Conservation (phyloP, 2,888 invertebrate genomes). For the Chrysina gloriosa region DNA sequence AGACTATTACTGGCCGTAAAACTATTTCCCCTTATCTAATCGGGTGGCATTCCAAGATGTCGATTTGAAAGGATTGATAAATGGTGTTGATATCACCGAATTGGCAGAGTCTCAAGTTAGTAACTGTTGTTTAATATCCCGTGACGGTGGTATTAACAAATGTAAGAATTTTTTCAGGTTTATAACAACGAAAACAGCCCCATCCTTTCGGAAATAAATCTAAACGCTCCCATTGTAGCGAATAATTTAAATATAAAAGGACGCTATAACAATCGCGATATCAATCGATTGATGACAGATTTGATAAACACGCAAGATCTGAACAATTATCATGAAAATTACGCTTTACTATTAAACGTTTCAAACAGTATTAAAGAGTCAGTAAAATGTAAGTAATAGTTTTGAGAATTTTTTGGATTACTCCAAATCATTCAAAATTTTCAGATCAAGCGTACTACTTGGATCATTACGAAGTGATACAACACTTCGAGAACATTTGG, state of each 20-base stretch:
- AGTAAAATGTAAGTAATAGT: constrained; percentile 54
- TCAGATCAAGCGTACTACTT: constrained; percentile 58
- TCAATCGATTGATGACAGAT: constrained; percentile 56
- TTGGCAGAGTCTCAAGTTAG: constrained; percentile 59
- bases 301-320: constrained; percentile 53
- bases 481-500: constrained; percentile 47
- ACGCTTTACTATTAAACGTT: constrained; percentile 56
- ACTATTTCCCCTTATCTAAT: constrained; percentile 50
- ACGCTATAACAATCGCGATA: constrained; percentile 57
- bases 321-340: constrained; percentile 59
- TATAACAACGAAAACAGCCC: constrained; percentile 38
- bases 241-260: constrained; percentile 57
- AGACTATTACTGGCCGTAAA: constrained; percentile 63
- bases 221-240: constrained; percentile 55
- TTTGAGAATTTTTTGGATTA: not conserved
- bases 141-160: not conserved
- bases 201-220: constrained; percentile 51
- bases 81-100: constrained; percentile 55
- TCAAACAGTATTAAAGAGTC: constrained; percentile 56
- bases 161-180: constrained; percentile 51
- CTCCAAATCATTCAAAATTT: constrained; percentile 46
- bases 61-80: constrained; percentile 57
- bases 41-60: constrained; percentile 53
- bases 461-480: constrained; percentile 52
- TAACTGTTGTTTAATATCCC: not conserved